A percentile compares a stretch with the other conserved stretches of the same genome.
These are phyloP conservation scores for Physocephala rufipes DNA, from an alignment of 2,888 invertebrate species.

Conservation along the genomic window DNA sequence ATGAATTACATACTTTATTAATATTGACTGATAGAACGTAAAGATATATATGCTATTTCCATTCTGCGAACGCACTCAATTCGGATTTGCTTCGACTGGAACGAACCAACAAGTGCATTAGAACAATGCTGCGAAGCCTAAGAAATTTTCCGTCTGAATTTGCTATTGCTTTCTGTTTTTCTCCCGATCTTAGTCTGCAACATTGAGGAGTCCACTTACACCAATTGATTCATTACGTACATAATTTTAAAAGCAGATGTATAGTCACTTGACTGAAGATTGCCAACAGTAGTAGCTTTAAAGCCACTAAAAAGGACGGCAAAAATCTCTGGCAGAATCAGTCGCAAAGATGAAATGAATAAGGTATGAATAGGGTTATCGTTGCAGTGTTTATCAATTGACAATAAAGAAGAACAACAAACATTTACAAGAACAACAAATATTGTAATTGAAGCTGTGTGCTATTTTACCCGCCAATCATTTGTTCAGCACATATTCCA, in stretches of 20 bases:
- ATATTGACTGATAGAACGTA: not conserved
- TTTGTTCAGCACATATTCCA: no score
- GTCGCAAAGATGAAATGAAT: not conserved
- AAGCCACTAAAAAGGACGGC: not conserved
- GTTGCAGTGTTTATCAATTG: no score
- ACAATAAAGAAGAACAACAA: not conserved
- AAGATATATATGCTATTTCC: not conserved
- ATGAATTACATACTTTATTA: no score
- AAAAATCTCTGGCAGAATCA: not conserved
- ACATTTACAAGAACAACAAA: no score
- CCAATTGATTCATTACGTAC: constrained; percentile 30
- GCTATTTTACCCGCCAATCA: no score
- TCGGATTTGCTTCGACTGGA: no score
- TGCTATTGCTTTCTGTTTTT: not conserved
- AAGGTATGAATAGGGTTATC: no score
- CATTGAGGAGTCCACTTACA: constrained; percentile 16
- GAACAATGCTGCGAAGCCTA: not conserved
- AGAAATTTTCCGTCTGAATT: not conserved
- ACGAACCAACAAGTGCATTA: not conserved
- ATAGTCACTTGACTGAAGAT: constrained; percentile 27
- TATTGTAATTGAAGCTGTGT: no score
- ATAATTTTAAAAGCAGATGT: constrained; percentile 33
- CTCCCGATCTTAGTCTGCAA: not conserved
- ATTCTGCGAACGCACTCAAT: not conserved
- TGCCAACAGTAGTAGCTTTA: not conserved